A percentile compares a stretch with the other conserved stretches of the same genome.
Evolutionary conservation across 1,140 invertebrate genomes (phyloP).

Genomic region (Zelostemma sp.): DNA sequence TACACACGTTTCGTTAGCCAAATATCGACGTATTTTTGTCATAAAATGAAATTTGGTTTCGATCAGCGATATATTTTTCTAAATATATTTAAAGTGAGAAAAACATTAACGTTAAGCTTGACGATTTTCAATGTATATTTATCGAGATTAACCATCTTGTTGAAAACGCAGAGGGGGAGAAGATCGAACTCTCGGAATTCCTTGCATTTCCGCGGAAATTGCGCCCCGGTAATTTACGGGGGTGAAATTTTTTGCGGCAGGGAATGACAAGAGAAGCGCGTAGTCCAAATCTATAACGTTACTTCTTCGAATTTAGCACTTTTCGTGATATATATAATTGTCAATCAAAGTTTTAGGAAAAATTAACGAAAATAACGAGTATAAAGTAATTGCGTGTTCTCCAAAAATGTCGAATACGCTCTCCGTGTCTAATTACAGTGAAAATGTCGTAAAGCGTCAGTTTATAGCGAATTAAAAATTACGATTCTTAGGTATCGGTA

Average conservation of each 20-base stretch:
- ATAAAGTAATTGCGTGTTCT: not conserved
- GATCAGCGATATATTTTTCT: slow-evolving; percentile 2
- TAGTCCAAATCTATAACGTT: not conserved
- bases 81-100: slow-evolving; percentile 1
- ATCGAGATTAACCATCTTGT: too few relatives aligned
- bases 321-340: slow-evolving; percentile 1
- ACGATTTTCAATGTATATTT: not conserved
- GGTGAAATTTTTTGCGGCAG: too few relatives aligned
- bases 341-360: slow-evolving; percentile 2
- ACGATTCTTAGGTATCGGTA: slow-evolving; percentile 41
- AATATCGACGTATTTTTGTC: not conserved
- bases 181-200: too few relatives aligned
- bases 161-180: too few relatives aligned
- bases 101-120: not conserved
- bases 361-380: not conserved
- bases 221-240: too few relatives aligned
- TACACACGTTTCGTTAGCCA: too few relatives aligned
- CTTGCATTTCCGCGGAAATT: too few relatives aligned
- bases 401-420: not conserved
- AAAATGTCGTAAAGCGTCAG: not conserved
- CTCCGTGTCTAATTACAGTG: slow-evolving; percentile 3
- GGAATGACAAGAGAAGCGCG: too few relatives aligned
- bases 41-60: not conserved
- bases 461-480: not conserved
- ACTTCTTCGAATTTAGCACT: not conserved